A percentile compares a stretch with the other conserved stretches of the same genome.
These are phyloP conservation scores for Tyria jacobaeae DNA, from an alignment of 2,888 invertebrate species.

Conservation along the genomic window DNA sequence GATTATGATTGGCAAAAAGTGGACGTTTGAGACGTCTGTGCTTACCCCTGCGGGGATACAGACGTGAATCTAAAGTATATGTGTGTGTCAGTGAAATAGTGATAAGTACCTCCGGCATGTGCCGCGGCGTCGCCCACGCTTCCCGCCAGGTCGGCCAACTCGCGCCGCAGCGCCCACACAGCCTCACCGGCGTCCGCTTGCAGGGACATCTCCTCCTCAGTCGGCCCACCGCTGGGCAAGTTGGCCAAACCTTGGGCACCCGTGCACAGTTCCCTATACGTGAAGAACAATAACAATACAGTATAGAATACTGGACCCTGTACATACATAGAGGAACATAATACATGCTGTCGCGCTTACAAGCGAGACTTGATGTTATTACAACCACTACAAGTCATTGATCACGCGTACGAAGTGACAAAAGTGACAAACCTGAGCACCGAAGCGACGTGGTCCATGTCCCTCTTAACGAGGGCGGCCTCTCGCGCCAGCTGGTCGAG, in stretches of 20 bases:
- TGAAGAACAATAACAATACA: not conserved
- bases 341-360: no score
- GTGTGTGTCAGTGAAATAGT: no score
- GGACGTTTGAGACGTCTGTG: no score
- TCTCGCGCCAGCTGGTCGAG: constrained; percentile 87
- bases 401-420: no score
- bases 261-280: constrained; percentile 33
- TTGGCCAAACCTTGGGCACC: constrained; percentile 67
- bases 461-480: constrained; percentile 88
- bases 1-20: no score
- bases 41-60: no score
- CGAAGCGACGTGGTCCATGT: constrained; percentile 87
- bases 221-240: constrained; percentile 31
- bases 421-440: constrained; percentile 58
- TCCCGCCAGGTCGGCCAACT: constrained; percentile 79
- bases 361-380: no score
- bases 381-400: no score
- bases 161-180: constrained; percentile 59
- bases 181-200: constrained; percentile 47
- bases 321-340: no score
- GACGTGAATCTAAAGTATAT: no score
- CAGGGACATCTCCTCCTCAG: constrained; percentile 20
- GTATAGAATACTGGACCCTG: no score
- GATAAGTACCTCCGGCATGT: constrained; percentile 39
- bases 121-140: constrained; percentile 66